Evolutionary conservation across 64 coral and sea anemone species (phyloP), one percentile per base, ranked within the genome.

Genomic region (Pocillopora damicornis): DNA sequence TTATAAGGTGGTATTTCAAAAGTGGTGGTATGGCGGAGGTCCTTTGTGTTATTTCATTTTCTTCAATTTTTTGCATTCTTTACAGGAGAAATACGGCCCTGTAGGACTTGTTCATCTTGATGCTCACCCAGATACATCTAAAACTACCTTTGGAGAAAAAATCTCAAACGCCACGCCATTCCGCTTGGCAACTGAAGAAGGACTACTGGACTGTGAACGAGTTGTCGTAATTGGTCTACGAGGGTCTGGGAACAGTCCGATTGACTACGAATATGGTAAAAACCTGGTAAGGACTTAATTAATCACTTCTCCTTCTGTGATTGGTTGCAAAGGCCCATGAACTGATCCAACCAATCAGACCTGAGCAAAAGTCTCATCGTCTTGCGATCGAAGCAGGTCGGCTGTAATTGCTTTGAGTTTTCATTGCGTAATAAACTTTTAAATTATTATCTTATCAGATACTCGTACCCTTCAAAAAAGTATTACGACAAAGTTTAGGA

Each of bases 151-250:
- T 74, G 89, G 85, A 59, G 93, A 91, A 74, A 91, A 84, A 59
- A 74, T 95, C 7, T 36, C 86, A 8, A 89, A 95, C 36, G 89
- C 89, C 13, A 95, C 89, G 0, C 93, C 93, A 77, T 95, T 95
- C 57, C 85, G 89, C 20, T 86, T 89, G n/a, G 89, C 93, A 72
- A 89, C 88, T 0, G 93, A 95, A 16, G 93, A 95, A 35, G 93
- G 89, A 14, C 58, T 95, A 36, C 75, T 95, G 37, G 93, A 95
- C 69, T 71, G 78, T n/a, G 42, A 85, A 35, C 68, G 89, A 34
- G 93, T 95, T 23, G 86, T 95, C 72, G 86, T 91, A 73, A 95
- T 95, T 71, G 93, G 93, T 9, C 62, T 91, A 38, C 18, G 93
- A 67, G 93, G 93, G 5, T 42, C 89, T 15, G 63, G 63, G 56